Percentiles rank a stretch among this genome's conserved stretches.
Conservation (phyloP, 37 sponge, comb jelly and placozoan species). For the Cliona cf. orientalis region DNA sequence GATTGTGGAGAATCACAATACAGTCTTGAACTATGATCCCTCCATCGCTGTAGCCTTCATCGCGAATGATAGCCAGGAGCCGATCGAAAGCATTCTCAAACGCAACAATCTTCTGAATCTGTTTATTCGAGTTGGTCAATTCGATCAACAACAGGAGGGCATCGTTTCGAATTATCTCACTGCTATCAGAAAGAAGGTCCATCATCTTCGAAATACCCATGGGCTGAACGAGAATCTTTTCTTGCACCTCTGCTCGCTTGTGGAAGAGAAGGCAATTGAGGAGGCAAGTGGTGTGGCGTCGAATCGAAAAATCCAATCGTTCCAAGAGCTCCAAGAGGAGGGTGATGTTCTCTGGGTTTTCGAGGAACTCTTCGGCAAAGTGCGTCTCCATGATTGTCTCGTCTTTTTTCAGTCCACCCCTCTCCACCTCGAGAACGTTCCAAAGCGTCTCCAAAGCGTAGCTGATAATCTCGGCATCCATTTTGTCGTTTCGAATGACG, state of each 20-base stretch:
- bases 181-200: conserved; percentile 86
- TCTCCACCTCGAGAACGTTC: conserved; percentile 59
- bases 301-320: conserved; percentile 88
- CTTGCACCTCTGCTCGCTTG: conserved; percentile 62
- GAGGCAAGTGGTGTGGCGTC: conserved; percentile 74
- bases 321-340: conserved; percentile 73
- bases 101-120: conserved; percentile 95
- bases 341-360: conserved; percentile 65
- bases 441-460: conserved; percentile 85
- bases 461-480: conserved; percentile 68
- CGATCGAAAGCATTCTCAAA: conserved; percentile 98
- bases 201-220: conserved; percentile 88
- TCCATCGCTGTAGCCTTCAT: conserved; percentile 92
- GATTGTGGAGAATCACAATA: conserved; percentile 66
- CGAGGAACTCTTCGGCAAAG: conserved; percentile 71
- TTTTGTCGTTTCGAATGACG: conserved; percentile 57
- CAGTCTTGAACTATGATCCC: conserved; percentile 93
- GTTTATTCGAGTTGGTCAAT: conserved; percentile 78
- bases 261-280: conserved; percentile 61
- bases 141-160: conserved; percentile 77
- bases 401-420: conserved; percentile 12
- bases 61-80: conserved; percentile 66
- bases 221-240: conserved; percentile 69
- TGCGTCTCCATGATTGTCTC: conserved; percentile 41
- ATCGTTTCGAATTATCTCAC: conserved; percentile 92